Base-by-base conservation (phyloP, 2,888 invertebrate genomes). In the Noctua comes region DNA sequence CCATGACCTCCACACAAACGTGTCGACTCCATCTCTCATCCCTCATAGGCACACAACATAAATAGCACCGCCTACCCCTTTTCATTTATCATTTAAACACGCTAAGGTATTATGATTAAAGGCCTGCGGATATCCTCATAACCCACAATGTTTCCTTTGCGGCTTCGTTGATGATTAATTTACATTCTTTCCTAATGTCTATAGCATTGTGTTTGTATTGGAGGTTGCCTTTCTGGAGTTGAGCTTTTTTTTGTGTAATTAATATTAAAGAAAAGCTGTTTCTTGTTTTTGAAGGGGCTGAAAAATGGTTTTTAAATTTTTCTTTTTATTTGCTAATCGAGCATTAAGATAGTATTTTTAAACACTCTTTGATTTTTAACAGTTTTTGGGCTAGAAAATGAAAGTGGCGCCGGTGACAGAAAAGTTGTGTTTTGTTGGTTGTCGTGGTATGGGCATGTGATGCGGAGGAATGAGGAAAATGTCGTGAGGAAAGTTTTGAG, bases 61-160 rank as follows among this genome's bases (percentile, higher is more conserved):
- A 82, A 85, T 83, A 88, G 77, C 66, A 66, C 7, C 51, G n/a
- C 74, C 73, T 48, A 82, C 75, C 85, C 88, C 82, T 83, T 80
- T 76, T 78, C 88, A 88, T 88, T 88, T 88, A 88, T 88, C 88
- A 88, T 88, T 88, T 86, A 88, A 88, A 88, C 88, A 81, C 85
- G 86, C 69, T 88, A 79, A 85, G 74, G 79, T 66, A 85, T 85
- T 85, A 85, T 88, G 85, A 88, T 88, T 88, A 85, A 80, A 83
- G 85, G 85, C 82, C 73, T 79, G 80, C 82, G 88, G 88, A 88
- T 88, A 82, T 88, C 88, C 88, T 81, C 72, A 68, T 83, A 86
- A 85, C 77, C 85, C 78, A 68, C 78, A 73, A 86, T 85, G 88
- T 83, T 86, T 88, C 88, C 88, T 88, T 80, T 76, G 72, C 73